Conservation (phyloP, 2,113 vertebrate genomes). For the Glaucidium brasilianum region DNA sequence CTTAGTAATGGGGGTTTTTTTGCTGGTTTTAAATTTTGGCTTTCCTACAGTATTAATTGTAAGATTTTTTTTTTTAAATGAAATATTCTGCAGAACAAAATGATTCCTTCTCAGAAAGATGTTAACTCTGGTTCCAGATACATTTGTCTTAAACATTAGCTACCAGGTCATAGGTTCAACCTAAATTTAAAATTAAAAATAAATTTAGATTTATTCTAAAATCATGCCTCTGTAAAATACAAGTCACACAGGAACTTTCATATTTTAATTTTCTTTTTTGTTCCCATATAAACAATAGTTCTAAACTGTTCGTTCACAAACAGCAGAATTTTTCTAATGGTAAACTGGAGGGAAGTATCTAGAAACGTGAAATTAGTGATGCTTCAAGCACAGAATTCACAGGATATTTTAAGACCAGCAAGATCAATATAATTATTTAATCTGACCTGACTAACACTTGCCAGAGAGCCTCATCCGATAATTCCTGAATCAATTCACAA, state of each 20-base stretch:
- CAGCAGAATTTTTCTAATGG: background rate
- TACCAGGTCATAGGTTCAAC: background rate
- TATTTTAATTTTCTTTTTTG: background rate
- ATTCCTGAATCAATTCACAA: background rate
- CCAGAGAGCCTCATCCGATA: accelerated
- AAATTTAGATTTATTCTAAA: too few species aligned
- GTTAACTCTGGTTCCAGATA: background rate
- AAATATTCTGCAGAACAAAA: background rate
- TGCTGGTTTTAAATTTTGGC: background rate
- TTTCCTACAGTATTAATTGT: background rate
- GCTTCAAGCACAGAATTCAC: background rate
- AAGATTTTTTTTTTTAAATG: background rate
- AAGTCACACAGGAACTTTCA: background rate
- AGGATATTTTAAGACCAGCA: background rate
- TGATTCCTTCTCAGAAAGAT: background rate
- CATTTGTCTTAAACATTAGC: background rate
- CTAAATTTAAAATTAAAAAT: background rate
- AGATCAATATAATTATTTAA: background rate
- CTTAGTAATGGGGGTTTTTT: background rate
- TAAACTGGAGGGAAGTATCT: background rate
- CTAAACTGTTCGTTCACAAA: background rate
- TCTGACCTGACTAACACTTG: background rate
- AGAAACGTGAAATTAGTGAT: background rate
- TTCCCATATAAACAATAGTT: background rate
- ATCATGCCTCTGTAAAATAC: background rate